Evolutionary conservation across 37 sponge, comb jelly and placozoan genomes (phyloP), one percentile per base, ranked within the genome.

Genomic region (Eunapius fragilis): DNA sequence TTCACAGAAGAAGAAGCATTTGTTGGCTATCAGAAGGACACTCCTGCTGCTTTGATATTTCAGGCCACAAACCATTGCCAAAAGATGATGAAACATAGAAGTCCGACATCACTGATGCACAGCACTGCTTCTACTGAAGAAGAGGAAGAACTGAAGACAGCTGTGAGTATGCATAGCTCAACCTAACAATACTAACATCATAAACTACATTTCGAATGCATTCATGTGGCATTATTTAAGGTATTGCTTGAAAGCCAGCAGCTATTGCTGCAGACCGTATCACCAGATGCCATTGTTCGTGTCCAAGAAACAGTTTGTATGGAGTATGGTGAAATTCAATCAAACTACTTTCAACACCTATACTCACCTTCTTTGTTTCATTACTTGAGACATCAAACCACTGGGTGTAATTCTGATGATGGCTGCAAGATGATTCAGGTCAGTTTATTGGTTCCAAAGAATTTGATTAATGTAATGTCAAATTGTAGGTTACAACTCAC

Each of bases 401-500:
- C n/a, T 41, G 41, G 3, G 41, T 6, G 6, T 41, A 6, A 6
- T 41, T 41, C 3, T 41, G 41, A 41, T 41, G 41, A 41, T 9
- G 6, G 6, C 6, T 3, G 6, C 6, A 3, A 41, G 6, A 41
- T 41, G 41, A 41, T 41, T 3, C 41, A 41, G 41, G 41, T 41
- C 41, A 41, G 41, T 41, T 9, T 41, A 41, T 41, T 41, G 6
- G 6, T 41, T 41, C 41, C 3, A 41, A 41, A 3, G 6, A n/a
- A n/a, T n/a, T n/a, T 6, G 3, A 41, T 41, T 3, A 41, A 6
- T 41, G 3, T 6, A 41, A 6, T 41, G 41, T 3, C 41, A 41
- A 6, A 72, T 25, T 72, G 31, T 30, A 96, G 87, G 96, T 96
- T 23, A 96, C 96, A 0, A 96, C 96, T 25, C 91, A 96, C 78